These are phyloP conservation scores for Araneus ventricosus DNA, from an alignment of 1,140 invertebrate genomes.

Conservation along the genomic window DNA sequence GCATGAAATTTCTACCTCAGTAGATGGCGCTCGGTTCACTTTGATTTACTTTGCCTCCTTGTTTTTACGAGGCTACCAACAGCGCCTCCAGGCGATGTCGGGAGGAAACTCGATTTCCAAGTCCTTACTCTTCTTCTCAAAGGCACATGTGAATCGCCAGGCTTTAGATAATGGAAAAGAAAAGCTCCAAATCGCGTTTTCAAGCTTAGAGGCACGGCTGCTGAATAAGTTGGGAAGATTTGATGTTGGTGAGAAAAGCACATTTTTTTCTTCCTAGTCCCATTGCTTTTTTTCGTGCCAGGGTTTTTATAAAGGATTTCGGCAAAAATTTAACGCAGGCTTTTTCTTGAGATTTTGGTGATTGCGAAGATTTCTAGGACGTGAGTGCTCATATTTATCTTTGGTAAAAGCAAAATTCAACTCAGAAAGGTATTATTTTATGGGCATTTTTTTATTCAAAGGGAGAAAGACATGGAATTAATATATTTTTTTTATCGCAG, in stretches of 20 bases:
- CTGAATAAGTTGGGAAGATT: slow-evolving; percentile 55
- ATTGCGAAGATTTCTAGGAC: not conserved
- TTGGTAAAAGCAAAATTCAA: not conserved
- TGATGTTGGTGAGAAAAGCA: slow-evolving; percentile 9
- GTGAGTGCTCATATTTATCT: not conserved
- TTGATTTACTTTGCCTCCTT: slow-evolving; percentile 52
- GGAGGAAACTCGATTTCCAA: slow-evolving; percentile 45
- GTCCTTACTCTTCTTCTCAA: slow-evolving; percentile 35
- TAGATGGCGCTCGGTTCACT: slow-evolving; percentile 34
- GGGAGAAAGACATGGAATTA: no score
- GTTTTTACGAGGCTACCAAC: slow-evolving; percentile 14
- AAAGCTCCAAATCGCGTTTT: slow-evolving; percentile 64
- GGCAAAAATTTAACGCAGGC: slow-evolving; percentile 24
- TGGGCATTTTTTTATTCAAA: no score
- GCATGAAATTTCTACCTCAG: not conserved
- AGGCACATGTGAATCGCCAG: slow-evolving; percentile 58
- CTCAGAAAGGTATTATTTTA: no score
- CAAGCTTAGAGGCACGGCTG: slow-evolving; percentile 44
- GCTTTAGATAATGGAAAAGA: slow-evolving; percentile 66
- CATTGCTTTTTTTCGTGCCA: not conserved
- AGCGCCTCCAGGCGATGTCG: slow-evolving; percentile 45
- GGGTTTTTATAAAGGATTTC: not conserved
- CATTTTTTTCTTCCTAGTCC: slow-evolving; percentile 4
- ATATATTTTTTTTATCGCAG: no score
- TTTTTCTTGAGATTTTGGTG: not conserved